phyloP scores from a whole-genome alignment of 2,113 vertebrate species.

The Xenus cinereus region DNA sequence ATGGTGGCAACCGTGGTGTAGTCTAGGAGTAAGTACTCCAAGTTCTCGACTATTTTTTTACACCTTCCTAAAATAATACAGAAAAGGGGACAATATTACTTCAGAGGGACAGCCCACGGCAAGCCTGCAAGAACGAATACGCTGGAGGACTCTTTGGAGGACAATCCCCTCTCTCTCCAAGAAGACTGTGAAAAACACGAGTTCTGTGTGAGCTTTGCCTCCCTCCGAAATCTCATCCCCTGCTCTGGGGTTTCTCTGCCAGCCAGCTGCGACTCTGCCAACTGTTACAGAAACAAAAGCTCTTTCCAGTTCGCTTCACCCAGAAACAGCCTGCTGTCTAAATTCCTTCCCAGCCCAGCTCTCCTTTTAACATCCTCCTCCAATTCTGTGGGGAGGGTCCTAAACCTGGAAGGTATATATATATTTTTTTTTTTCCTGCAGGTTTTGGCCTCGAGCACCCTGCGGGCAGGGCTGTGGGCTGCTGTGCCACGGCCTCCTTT shows the following conservation, averaged over 20 bases:
- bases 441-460: background rate
- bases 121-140: background rate
- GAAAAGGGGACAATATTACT: background rate
- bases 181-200: background rate
- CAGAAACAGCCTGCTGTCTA: conserved; percentile 33
- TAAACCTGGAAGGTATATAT: background rate
- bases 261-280: conserved; percentile 16
- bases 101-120: background rate
- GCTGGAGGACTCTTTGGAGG: background rate
- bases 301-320: conserved; percentile 15
- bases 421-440: background rate
- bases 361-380: background rate
- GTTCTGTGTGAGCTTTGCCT: background rate
- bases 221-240: background rate
- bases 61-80: background rate
- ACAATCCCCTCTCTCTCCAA: background rate
- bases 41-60: background rate
- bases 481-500: background rate
- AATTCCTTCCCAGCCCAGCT: background rate
- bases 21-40: background rate
- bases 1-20: background rate
- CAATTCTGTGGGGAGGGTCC: background rate
- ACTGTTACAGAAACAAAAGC: conserved; percentile 18
- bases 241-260: conserved; percentile 3
- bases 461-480: background rate